phyloP scores from a whole-genome alignment of 2,113 vertebrate species.

The Rhea pennata region DNA sequence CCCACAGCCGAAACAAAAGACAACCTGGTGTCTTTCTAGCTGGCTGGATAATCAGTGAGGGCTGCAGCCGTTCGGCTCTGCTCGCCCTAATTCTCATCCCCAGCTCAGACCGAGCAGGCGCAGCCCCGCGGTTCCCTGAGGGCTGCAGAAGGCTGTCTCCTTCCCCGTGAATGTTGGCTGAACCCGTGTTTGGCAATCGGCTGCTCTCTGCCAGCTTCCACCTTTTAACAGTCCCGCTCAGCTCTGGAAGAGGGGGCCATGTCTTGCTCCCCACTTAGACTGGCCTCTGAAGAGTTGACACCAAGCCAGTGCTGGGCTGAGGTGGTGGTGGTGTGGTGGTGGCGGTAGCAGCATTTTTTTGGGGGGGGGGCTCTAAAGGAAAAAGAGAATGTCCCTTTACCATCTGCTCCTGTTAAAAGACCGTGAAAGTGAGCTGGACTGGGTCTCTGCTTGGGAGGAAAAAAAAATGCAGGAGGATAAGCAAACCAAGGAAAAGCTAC shows the following conservation, averaged over 20 bases:
- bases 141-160: neutral
- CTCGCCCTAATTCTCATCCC: conserved; percentile 48
- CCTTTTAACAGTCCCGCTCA: neutral
- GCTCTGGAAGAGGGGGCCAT: neutral
- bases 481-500: neutral
- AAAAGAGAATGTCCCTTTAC: neutral
- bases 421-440: neutral
- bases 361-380: neutral
- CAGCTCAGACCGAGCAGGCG: conserved; percentile 21
- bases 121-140: conserved; percentile 49
- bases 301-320: neutral
- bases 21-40: neutral
- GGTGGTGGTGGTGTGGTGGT: neutral
- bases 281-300: neutral
- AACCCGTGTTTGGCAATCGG: neutral
- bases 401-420: neutral
- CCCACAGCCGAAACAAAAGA: neutral
- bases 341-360: neutral
- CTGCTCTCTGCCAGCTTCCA: neutral
- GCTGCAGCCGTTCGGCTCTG: conserved; percentile 5
- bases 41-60: neutral
- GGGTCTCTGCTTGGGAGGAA: neutral
- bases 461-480: neutral
- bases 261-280: neutral
- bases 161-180: neutral